phyloP scores from a whole-genome alignment of 2,888 invertebrate species.

The Clunio marinus region DNA sequence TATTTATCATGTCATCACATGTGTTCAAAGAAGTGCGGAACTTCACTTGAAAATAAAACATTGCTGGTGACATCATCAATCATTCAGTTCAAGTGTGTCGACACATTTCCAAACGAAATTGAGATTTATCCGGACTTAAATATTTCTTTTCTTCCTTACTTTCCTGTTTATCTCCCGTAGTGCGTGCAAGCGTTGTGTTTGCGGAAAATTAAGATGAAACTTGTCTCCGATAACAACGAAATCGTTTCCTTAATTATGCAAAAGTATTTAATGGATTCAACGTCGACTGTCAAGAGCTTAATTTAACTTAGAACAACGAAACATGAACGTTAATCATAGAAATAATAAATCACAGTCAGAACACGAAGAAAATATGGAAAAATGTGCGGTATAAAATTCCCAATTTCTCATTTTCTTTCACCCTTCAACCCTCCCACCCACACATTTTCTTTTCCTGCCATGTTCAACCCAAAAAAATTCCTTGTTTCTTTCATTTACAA shows the following conservation, averaged over 20 bases:
- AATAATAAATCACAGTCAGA: not conserved
- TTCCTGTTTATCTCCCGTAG: no score
- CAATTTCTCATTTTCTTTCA: no score
- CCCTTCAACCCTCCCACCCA: no score
- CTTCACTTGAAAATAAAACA: not conserved
- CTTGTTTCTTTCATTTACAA: not conserved
- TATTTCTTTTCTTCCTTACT: not conserved
- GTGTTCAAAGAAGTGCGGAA: not conserved
- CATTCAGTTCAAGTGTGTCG: not conserved
- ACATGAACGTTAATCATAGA: not conserved
- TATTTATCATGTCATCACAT: not conserved
- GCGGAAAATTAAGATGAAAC: no score
- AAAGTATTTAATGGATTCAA: not conserved
- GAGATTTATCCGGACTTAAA: not conserved
- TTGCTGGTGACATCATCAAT: constrained; percentile 2
- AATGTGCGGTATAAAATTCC: no score
- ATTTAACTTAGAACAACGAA: no score
- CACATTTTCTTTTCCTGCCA: not conserved
- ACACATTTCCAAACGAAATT: not conserved
- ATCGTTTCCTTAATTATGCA: not conserved
- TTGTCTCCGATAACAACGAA: not conserved
- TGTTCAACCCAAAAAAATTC: not conserved
- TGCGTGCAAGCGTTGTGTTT: no score
- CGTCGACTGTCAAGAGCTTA: not conserved
- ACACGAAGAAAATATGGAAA: no score